phyloP scores from a whole-genome alignment of 2,888 invertebrate species.

The Pyrrhosoma nymphula region DNA sequence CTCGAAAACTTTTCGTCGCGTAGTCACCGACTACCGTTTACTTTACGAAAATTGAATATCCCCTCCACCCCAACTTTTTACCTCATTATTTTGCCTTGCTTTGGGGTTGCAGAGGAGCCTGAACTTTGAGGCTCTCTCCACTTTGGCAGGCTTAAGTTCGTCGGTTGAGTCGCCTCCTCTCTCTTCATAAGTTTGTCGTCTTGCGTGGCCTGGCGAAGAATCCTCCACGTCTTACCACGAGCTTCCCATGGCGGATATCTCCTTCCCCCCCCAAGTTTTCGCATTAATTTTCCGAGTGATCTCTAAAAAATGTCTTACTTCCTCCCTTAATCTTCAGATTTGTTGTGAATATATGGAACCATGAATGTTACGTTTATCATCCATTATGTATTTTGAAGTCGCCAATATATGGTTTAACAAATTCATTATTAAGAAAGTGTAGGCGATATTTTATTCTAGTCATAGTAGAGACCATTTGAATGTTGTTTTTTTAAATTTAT shows the following conservation, averaged over 20 bases:
- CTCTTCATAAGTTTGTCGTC: neutral
- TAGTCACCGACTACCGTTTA: neutral
- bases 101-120: neutral
- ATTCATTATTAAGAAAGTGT: no score
- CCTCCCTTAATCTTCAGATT: neutral
- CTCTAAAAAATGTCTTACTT: neutral
- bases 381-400: no score
- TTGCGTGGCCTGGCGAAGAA: neutral
- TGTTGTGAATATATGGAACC: no score
- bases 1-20: neutral
- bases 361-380: no score
- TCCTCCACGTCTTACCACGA: neutral
- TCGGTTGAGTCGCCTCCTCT: neutral
- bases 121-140: neutral
- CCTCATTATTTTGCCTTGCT: neutral
- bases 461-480: no score
- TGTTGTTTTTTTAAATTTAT: no score
- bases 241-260: neutral
- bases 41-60: neutral
- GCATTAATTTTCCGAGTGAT: neutral
- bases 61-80: neutral
- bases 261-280: neutral
- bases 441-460: no score
- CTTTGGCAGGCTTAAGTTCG: neutral
- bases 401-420: no score